Conservation (phyloP, 2,797 vertebrate genomes). For the Sebastes diploproa region DNA sequence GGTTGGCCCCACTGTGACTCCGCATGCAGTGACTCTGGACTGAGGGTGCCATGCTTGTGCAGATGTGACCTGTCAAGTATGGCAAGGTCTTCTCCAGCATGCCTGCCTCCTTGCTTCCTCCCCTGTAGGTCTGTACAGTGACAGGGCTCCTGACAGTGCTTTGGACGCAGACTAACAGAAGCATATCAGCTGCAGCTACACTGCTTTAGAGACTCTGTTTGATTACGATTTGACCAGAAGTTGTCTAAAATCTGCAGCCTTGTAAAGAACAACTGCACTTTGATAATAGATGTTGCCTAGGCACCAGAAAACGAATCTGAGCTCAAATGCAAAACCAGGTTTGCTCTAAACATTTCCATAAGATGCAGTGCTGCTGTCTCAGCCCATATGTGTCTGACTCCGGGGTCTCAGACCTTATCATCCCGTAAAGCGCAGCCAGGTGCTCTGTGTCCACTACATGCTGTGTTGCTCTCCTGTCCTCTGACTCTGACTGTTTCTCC, state of each 20-base stretch:
- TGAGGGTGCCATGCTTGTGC: constrained; percentile 85
- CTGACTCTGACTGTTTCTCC: constrained; percentile 67
- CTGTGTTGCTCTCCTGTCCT: background rate
- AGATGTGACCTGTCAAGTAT: constrained; percentile 82
- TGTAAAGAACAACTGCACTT: background rate
- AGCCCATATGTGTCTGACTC: constrained; percentile 71
- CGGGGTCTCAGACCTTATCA: constrained; percentile 44
- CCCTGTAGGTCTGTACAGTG: constrained; percentile 73
- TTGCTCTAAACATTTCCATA: background rate
- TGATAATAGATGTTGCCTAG: background rate
- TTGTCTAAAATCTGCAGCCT: background rate
- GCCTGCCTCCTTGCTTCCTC: constrained; percentile 86
- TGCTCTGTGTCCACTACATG: constrained; percentile 51
- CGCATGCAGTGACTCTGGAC: constrained; percentile 85
- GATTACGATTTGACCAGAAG: background rate
- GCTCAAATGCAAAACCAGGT: constrained; percentile 2
- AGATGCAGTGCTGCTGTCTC: constrained; percentile 54
- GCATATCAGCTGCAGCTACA: constrained; percentile 70
- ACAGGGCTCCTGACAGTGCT: constrained; percentile 73
- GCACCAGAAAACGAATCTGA: background rate
- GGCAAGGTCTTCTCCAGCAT: constrained; percentile 83
- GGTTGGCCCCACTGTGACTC: constrained; percentile 81
- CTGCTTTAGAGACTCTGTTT: constrained; percentile 31
- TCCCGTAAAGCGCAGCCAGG: constrained; percentile 72
- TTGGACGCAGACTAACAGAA: constrained; percentile 61